Evolutionary conservation across 2,888 invertebrate genomes (phyloP), one percentile per base, ranked within the genome.

Genomic region (Agonopterix subpropinquella): DNA sequence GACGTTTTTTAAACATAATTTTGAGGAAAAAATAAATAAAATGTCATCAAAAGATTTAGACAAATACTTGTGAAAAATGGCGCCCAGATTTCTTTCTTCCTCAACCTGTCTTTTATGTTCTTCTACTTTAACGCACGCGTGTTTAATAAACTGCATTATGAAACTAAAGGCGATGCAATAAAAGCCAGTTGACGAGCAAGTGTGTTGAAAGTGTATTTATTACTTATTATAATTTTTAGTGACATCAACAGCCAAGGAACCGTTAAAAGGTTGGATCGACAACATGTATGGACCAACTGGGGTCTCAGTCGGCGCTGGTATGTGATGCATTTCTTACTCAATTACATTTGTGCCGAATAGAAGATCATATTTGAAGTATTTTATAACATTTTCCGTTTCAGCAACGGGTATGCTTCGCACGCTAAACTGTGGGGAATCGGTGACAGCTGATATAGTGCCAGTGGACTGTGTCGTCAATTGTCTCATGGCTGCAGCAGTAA

Each of bases 261-360:
- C 92, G 0, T 56, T 92, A 0, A 88, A 89, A 60, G 93, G 93
- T 44, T 95, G 95, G 95, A 87, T 93, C 10, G 95, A 95, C 73
- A 95, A 95, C 66, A 90, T 92, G 73, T 94, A 95, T 61, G 95
- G 95, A 36, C 93, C 94, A 0, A 93, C 93, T 1, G 94, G 90
- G 7, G 83, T 92, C 0, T 85, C 89, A 0, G 89, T 90, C 0
- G 92, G 91, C 0, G 83, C 89, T 45, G 90, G 89, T 89, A 56
- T 64, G 75, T 28, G 28, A 1, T 28, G 4, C 28, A 5, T 28
- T 28, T 5, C 7, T 28, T 7, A 28, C 7, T 28, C 5, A 28
- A 28, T 28, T 5, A 28, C 28, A 28, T 5, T 28, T 28, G 28
- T 1, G 5, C 28, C 7, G 28, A 28, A 7, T 28, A 28, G 5